Base-by-base conservation (phyloP, 2,797 vertebrate genomes). In the Lepus oiostolus region DNA sequence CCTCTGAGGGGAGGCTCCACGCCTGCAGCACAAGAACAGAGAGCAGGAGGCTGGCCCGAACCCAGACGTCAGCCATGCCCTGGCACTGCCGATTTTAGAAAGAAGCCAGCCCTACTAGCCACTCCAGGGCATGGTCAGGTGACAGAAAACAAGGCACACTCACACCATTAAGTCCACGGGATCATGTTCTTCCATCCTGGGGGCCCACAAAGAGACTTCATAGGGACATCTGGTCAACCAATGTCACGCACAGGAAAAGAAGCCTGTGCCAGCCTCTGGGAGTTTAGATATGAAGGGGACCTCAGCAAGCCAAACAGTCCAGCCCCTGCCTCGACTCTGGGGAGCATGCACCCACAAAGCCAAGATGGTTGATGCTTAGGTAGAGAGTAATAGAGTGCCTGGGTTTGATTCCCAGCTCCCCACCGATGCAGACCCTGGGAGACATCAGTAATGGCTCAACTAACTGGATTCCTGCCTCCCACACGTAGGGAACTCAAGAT, bases 281-380 rank as follows among this genome's bases (percentile, higher is more conserved):
- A 74, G 58, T 63, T 63, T 47, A 62, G 32, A 74, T 35, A 60
- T 42, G 54, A 32, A 52, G 58, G 35, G 28, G 42, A 79, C 12
- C 2, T 42, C 60, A 54, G 16, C 0, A 1, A 30, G 70, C 16
- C 32, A 32, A 0, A 5, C 1, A 9, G 26, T 2, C 38, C 14
- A 68, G 22, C 62, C 7, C 50, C 24, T 21, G 70, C 65, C 26
- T 81, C 22, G 4, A 72, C 10, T 83, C 5, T 5, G 35, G 38
- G 85, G 10, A 42, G 32, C 54, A 13, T 16, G 30, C 58, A 74
- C 26, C 9, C 21, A 21, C 3, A 52, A 24, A 72, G 16, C 26
- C 24, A 35, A 88, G 30, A 22, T 12, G 6, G 35, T 50, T 50
- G 28, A 54, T 70, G 85, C 82, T 47, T 62, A 42, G 38, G 60